Evolutionary conservation across 1,140 invertebrate genomes (phyloP).

Genomic region (Tetragonula clypearis): DNA sequence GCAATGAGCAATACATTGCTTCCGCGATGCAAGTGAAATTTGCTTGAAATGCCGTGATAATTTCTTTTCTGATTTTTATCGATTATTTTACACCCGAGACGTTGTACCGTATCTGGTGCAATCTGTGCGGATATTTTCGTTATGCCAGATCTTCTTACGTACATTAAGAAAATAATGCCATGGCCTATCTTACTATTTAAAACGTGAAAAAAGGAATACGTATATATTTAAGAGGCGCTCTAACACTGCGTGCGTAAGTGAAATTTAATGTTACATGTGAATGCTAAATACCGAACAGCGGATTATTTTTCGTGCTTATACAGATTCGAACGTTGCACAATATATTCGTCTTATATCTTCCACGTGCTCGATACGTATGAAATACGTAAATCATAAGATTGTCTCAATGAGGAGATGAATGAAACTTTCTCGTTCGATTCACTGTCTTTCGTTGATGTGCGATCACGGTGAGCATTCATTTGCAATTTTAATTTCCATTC

Average conservation of each 20-base stretch:
- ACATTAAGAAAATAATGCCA: conserved; percentile 65
- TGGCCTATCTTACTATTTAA: conserved; percentile 75
- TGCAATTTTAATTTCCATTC: neutral
- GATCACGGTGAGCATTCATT: neutral
- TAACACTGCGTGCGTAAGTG: conserved; percentile 29
- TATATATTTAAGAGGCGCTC: conserved; percentile 53
- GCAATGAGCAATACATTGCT: conserved; percentile 16
- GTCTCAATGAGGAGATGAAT: neutral
- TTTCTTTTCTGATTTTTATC: neutral
- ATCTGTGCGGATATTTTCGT: neutral
- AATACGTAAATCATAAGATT: conserved; percentile 2
- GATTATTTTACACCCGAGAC: neutral
- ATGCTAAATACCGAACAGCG: conserved; percentile 7
- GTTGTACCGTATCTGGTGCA: neutral
- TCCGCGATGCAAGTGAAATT: neutral
- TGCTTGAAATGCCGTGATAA: neutral
- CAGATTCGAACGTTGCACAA: conserved; percentile 24
- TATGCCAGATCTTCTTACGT: conserved; percentile 65
- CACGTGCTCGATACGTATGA: conserved; percentile 9
- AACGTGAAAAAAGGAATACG: conserved; percentile 53
- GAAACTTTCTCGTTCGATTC: neutral
- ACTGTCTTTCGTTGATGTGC: neutral
- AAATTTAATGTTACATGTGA: conserved; percentile 54
- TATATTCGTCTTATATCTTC: conserved; percentile 17
- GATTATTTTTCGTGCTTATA: conserved; percentile 48